phyloP scores from a whole-genome alignment of 2,888 invertebrate genomes.

The Blastobasis lacticolella region DNA sequence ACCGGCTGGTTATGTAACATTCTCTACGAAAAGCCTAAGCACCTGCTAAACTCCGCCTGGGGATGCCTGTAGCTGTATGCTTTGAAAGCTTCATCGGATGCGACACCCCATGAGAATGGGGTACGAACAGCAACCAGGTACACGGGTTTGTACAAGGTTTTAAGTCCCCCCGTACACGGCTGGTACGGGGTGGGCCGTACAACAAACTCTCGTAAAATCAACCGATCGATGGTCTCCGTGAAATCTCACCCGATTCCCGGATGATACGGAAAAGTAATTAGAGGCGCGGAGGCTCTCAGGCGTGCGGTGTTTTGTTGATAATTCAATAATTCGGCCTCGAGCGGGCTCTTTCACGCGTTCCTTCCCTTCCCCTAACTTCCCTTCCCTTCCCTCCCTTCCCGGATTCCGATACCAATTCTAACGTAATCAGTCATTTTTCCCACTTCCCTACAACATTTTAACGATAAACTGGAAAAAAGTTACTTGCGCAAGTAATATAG shows the following conservation, averaged over 20 bases:
- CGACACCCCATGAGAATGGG: no score
- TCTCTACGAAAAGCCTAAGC: no score
- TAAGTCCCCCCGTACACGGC: no score
- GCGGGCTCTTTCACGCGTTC: constrained; percentile 48
- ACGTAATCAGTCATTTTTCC: constrained; percentile 57
- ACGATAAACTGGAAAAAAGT: constrained; percentile 49
- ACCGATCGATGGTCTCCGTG: constrained; percentile 39
- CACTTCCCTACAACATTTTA: constrained; percentile 48
- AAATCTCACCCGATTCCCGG: constrained; percentile 51
- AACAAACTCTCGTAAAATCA: no score
- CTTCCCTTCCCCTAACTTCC: constrained; percentile 16
- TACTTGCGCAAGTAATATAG: constrained; percentile 56
- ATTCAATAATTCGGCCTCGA: constrained; percentile 64
- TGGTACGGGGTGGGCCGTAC: no score
- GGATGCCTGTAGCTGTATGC: no score
- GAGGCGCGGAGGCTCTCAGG: constrained; percentile 50
- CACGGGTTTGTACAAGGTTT: no score
- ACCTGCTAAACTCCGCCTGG: no score
- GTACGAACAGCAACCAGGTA: no score
- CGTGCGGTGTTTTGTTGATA: constrained; percentile 68
- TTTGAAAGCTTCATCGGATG: no score
- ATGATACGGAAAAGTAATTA: constrained; percentile 64
- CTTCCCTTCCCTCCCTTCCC: constrained; percentile 19
- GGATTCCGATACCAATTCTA: constrained; percentile 46
- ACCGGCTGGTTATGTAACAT: no score